Conservation (phyloP, 2,888 invertebrate species). For the Nebria brevicollis region DNA sequence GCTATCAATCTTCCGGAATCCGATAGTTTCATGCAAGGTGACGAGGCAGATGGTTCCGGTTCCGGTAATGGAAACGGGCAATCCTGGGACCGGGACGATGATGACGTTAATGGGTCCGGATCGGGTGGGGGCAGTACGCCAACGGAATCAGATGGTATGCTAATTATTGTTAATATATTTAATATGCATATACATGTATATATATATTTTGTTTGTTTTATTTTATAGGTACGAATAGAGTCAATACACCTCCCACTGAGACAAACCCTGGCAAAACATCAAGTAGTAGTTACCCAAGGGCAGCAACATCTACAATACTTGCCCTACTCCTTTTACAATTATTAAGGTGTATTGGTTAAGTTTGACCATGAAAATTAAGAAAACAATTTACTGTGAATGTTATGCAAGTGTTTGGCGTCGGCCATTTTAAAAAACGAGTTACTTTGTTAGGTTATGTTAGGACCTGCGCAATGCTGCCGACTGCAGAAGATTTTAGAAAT, state of each 20-base stretch:
- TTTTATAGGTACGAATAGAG: neutral
- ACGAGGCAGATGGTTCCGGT: conserved; percentile 71
- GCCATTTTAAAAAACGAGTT: conserved; percentile 14
- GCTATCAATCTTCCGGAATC: conserved; percentile 58
- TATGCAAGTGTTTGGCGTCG: conserved; percentile 14
- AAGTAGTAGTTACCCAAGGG: neutral
- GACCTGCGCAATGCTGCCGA: conserved; percentile 20
- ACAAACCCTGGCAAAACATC: neutral
- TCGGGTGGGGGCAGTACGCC: conserved; percentile 56
- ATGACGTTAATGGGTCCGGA: conserved; percentile 58
- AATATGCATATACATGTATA: neutral
- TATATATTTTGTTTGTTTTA: conserved; percentile 7
- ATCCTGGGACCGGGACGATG: conserved; percentile 62
- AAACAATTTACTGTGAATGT: conserved; percentile 27
- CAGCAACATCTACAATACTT: conserved; percentile 7
- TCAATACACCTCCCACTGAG: neutral
- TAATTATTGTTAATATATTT: neutral
- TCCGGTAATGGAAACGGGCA: conserved; percentile 66
- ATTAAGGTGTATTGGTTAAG: conserved; percentile 23
- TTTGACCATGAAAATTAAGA: neutral
- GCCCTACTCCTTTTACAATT: conserved; percentile 6
- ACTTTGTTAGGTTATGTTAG: conserved; percentile 28
- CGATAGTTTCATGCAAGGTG: conserved; percentile 67
- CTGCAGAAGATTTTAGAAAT: neutral
- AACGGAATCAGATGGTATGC: conserved; percentile 38